Percentiles rank a stretch among this genome's conserved stretches.
These are phyloP conservation scores for Budorcas taxicolor DNA, from an alignment of 2,113 vertebrate genomes.

Conservation along the genomic window DNA sequence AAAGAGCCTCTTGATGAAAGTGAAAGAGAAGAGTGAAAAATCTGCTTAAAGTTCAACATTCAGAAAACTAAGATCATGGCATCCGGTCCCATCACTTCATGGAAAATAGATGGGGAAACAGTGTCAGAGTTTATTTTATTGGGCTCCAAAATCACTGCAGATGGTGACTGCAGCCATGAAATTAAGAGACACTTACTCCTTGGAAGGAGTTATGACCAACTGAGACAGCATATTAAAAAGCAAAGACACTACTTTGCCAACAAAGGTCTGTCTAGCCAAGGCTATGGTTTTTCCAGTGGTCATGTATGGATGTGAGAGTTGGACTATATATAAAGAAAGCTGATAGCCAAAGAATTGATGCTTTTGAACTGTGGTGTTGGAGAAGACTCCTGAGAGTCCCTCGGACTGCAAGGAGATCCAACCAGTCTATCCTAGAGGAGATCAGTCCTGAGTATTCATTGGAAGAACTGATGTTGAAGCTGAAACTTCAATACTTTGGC, in stretches of 20 bases:
- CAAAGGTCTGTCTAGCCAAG: background rate
- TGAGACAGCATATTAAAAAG: background rate
- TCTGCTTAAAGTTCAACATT: background rate
- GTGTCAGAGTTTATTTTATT: accelerated
- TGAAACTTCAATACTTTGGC: background rate
- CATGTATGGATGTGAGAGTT: background rate
- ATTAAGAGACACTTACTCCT: background rate
- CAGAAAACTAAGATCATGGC: background rate
- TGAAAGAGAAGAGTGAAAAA: background rate
- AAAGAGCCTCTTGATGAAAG: background rate
- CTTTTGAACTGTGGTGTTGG: background rate
- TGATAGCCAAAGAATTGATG: background rate
- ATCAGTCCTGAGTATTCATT: background rate
- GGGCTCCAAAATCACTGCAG: background rate
- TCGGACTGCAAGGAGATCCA: background rate
- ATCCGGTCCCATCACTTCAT: background rate
- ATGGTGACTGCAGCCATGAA: background rate
- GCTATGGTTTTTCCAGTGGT: background rate
- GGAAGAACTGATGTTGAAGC: background rate
- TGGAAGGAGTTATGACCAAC: background rate
- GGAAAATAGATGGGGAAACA: background rate
- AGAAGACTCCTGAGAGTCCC: background rate
- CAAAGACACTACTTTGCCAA: background rate
- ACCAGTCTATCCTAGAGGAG: background rate
- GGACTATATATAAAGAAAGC: background rate